Percentiles rank a stretch among this genome's conserved stretches.
Evolutionary conservation across 2,888 invertebrate species (phyloP).

Genomic region (Acronicta leporina): DNA sequence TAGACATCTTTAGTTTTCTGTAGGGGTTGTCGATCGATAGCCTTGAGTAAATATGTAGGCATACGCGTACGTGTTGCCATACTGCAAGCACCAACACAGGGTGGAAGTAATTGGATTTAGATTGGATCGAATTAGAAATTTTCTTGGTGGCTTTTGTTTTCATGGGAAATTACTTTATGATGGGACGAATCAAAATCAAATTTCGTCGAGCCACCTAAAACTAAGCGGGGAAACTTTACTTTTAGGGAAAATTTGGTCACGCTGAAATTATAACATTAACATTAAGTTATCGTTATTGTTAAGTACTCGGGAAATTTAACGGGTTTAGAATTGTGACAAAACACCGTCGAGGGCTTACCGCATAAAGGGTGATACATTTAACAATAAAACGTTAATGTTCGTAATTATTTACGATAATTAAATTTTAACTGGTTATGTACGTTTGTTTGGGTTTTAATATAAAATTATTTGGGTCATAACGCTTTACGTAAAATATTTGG

Average conservation of each 20-base stretch:
- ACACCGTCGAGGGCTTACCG: conserved; percentile 60
- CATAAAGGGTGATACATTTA: conserved; percentile 63
- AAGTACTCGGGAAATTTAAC: conserved; percentile 56
- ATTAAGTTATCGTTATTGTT: conserved; percentile 56
- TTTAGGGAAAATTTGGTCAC: conserved; percentile 46
- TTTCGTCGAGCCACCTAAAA: conserved; percentile 61
- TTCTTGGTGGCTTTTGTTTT: conserved; percentile 82
- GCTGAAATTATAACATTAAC: conserved; percentile 46
- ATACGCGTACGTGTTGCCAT: conserved; percentile 59
- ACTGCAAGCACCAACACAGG: conserved; percentile 71
- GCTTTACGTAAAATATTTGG: conserved; percentile 44
- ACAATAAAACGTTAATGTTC: conserved; percentile 69
- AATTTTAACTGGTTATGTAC: conserved; percentile 57
- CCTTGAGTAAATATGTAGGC: conserved; percentile 58
- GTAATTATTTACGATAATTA: conserved; percentile 67
- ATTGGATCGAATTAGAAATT: conserved; percentile 85
- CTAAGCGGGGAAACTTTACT: conserved; percentile 48
- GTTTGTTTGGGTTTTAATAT: conserved; percentile 54
- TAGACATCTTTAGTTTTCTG: neutral
- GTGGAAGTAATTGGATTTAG: conserved; percentile 85
- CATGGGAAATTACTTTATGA: conserved; percentile 83
- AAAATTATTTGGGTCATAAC: conserved; percentile 46
- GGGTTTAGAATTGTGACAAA: conserved; percentile 67
- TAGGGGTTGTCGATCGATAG: conserved; percentile 33
- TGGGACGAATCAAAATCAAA: conserved; percentile 82